Evolutionary conservation across 2,113 vertebrate genomes (phyloP).

Genomic region (Erythrocebus patas): DNA sequence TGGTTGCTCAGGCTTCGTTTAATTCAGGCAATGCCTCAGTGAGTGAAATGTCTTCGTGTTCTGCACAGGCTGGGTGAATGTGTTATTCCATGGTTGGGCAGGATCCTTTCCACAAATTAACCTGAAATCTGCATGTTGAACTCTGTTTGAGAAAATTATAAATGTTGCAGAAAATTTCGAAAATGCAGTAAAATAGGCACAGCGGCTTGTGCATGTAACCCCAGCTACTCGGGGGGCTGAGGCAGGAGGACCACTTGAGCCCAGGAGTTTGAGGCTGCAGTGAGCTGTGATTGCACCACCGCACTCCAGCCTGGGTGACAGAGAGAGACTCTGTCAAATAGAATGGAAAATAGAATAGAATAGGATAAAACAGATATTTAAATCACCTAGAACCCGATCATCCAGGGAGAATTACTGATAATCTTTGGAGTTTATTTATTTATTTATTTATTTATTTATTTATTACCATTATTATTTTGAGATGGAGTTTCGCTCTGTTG

Average conservation of each 20-base stretch:
- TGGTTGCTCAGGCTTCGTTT: background rate
- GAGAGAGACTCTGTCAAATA: background rate
- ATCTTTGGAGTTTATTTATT: background rate
- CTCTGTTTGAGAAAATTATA: background rate
- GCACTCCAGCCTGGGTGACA: background rate
- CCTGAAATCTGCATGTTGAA: background rate
- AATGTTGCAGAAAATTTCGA: background rate
- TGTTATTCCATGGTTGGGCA: rapidly evolving
- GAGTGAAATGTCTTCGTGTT: rapidly evolving
- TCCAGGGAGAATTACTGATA: background rate
- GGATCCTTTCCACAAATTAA: background rate
- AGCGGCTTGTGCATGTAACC: background rate
- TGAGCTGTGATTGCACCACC: background rate
- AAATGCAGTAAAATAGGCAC: background rate
- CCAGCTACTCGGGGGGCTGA: background rate
- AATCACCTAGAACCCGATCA: background rate
- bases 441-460: no score
- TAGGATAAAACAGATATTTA: background rate
- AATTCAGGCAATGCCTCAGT: rapidly evolving
- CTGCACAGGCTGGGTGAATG: no score
- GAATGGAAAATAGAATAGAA: background rate
- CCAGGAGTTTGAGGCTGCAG: background rate
- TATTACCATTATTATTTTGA: no score
- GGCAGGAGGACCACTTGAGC: background rate
- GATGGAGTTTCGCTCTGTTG: no score